Base-by-base conservation (phyloP, 2,797 vertebrate genomes). In the Huso huso region DNA sequence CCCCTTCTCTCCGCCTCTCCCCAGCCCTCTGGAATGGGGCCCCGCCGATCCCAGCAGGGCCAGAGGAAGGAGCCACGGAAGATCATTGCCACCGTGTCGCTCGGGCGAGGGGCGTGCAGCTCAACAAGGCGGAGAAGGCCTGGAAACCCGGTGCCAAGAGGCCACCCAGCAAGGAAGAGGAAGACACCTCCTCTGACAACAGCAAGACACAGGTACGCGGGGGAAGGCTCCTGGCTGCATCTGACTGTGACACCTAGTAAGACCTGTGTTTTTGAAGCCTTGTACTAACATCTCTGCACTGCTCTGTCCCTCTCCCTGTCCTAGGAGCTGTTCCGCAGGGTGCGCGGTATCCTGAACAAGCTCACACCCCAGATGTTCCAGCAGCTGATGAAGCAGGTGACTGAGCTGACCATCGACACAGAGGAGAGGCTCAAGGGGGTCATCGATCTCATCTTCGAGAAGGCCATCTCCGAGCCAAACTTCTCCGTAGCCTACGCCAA, bases 341-440 rank as follows among this genome's bases (percentile, higher is more conserved):
- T 99, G 13, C 92, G 96, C 72, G 95, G 95, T 72, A 94, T 99
- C 81, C 88, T 99, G 65, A 99, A 99, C 87, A 99, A 99, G 77
- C 88, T 99, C 73, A 99, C 96, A 0, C 96, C 96, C 0, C 96
- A 92, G 83, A 91, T 90, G 90, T 91, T 91, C 74, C 88, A 91
- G 78, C 89, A 90, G 70, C 72, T 92, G 71, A 91, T 92, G 90
- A 89, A 90, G 75, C 89, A 92, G 70, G 89, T 91, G 73, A 88
- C 87, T 1, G 88, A 90, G 64, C 75, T 92, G 66, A 82, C 87
- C 74, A 92, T 91, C 0, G 87, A 92, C 75, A 91, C 88, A 0
- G 90, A 92, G 78, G 90, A 92, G 68, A 83, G 88, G 61, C 85
- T 92, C 69, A 92, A 92, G 77, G 89, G 89, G 13, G 89, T 92